phyloP scores from a whole-genome alignment of 2,797 vertebrate genomes.

The Pseudocheirus occidentalis region DNA sequence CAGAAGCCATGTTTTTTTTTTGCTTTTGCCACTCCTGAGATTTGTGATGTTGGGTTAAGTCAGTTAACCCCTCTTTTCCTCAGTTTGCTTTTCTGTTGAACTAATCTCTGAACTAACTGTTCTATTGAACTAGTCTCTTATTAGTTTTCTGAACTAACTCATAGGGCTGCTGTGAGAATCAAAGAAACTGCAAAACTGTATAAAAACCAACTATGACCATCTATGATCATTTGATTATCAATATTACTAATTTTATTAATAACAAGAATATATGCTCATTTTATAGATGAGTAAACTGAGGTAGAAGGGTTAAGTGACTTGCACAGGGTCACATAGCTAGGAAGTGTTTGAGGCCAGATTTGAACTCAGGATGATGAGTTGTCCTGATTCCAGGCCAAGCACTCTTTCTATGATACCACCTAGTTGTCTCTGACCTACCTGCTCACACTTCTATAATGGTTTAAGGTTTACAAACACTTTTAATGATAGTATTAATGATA shows the following conservation, averaged over 20 bases:
- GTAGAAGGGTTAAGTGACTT: neutral
- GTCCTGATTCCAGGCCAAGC: neutral
- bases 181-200: neutral
- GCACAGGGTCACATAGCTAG: neutral
- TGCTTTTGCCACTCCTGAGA: neutral
- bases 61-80: neutral
- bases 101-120: neutral
- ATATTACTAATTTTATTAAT: neutral
- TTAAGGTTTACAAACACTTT: no score
- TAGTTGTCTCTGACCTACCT: no score
- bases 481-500: no score
- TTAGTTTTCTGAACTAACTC: neutral
- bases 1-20: neutral
- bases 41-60: neutral
- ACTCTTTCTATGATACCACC: neutral
- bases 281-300: neutral
- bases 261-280: neutral
- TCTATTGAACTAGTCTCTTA: no score
- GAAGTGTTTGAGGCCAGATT: neutral
- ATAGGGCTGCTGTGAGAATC: neutral
- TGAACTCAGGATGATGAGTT: neutral
- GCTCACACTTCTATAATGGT: no score
- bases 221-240: neutral
- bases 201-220: neutral
- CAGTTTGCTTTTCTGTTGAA: neutral